Base-by-base conservation (phyloP, 2,888 invertebrate species). In the Cancer borealis region DNA sequence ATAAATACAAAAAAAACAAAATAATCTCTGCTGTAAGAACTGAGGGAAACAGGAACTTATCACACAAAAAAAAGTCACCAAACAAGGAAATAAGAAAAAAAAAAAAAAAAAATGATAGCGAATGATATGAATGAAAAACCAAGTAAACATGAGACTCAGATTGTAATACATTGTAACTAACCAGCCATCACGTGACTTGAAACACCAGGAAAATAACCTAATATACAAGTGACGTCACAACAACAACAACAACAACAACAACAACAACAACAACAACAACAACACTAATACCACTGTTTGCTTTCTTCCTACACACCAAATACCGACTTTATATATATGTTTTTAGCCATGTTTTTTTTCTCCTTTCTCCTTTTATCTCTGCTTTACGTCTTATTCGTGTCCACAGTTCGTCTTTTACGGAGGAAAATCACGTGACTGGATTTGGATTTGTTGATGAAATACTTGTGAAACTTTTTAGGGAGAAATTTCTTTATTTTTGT, bases 311-410 rank as follows among this genome's bases (percentile, higher is more conserved):
- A 39, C 39, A 39, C 39, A 0, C 39, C 39, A 39, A 39, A 39
- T 39, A 39, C 39, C 39, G 39, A 39, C 39, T 39, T 39, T 39
- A 39, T 66, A 66, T 66, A 66, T 21, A 66, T 66, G 66, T 66
- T 66, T 14, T 14, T 39, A 4, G 12, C 17, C 30, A 4, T 30
- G 30, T 39, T 30, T 39, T 84, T 14, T 39, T 84, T 39, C 14
- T 84, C 39, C 17, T 39, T 10, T 39, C 10, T 30, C 39, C 84
- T 39, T 84, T 84, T 84, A 84, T 30, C 84, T 84, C 39, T 39
- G 30, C 39, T 39, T 84, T 39, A 84, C 39, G 84, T 84, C 84
- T 84, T 84, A 4, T 84, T 84, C 84, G 84, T 84, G 84, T 84
- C 84, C 84, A 84, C 84, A 84, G 84, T 17, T 10, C 14, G 30